Conservation (phyloP, 2,113 vertebrate species). For the Egretta garzetta region DNA sequence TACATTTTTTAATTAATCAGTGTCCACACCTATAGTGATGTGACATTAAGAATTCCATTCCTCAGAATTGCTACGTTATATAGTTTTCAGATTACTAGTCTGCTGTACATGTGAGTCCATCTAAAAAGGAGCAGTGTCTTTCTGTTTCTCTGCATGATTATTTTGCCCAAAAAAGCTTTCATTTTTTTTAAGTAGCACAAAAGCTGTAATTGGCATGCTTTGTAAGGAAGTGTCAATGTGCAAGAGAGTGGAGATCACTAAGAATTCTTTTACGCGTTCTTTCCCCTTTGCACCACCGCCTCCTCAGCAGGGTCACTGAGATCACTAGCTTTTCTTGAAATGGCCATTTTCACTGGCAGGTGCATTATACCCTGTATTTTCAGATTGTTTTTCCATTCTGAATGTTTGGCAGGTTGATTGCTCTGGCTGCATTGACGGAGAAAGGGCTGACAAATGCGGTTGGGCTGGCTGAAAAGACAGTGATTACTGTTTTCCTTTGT, state of each 20-base stretch:
- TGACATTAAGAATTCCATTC: slow-evolving; percentile 71
- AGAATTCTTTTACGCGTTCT: slow-evolving; percentile 98
- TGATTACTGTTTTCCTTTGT: slow-evolving; percentile 99
- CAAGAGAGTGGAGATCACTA: slow-evolving; percentile 94
- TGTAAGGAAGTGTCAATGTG: slow-evolving; percentile 98
- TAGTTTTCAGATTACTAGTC: slow-evolving; percentile 85
- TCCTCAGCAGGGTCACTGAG: slow-evolving; percentile 97
- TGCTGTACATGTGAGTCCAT: slow-evolving; percentile 72
- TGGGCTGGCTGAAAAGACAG: slow-evolving; percentile 98
- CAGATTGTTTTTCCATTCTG: slow-evolving; percentile 99
- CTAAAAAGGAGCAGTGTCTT: slow-evolving; percentile 83
- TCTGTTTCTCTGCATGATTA: slow-evolving; percentile 85
- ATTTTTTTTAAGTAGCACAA: slow-evolving; percentile 97
- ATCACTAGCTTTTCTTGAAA: slow-evolving; percentile 99
- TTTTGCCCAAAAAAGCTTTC: slow-evolving; percentile 91
- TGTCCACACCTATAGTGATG: slow-evolving; percentile 69
- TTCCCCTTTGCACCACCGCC: slow-evolving; percentile 85
- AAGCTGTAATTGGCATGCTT: slow-evolving; percentile 98
- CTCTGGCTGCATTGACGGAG: slow-evolving; percentile 96
- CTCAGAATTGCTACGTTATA: slow-evolving; percentile 68
- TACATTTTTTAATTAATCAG: slow-evolving; percentile 61
- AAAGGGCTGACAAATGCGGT: slow-evolving; percentile 96
- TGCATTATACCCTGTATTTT: slow-evolving; percentile 99
- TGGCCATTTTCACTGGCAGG: slow-evolving; percentile 99
- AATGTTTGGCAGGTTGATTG: slow-evolving; percentile 99